phyloP scores from a whole-genome alignment of 2,888 invertebrate species.

The Andrena praecox region DNA sequence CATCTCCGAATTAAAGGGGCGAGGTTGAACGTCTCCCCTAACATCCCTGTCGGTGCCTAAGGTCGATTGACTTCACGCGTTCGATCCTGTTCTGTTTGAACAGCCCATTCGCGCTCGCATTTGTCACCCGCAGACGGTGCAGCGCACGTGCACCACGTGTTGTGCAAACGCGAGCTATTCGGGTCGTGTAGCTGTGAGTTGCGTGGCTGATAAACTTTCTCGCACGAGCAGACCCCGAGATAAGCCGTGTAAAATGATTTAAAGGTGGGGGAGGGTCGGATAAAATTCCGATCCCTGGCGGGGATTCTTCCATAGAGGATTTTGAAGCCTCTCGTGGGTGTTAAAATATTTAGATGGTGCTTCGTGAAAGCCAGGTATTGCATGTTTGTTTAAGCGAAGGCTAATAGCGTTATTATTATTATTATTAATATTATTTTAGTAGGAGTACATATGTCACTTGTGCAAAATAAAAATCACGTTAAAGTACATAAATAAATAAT shows the following conservation, averaged over 20 bases:
- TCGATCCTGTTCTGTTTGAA: conserved; percentile 40
- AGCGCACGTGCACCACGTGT: conserved; percentile 56
- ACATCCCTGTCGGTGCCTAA: not conserved
- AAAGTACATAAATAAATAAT: no score
- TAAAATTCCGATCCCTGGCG: not conserved
- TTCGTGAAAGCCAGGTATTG: no score
- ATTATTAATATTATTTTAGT: no score
- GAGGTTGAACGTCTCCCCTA: not conserved
- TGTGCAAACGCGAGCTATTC: conserved; percentile 52
- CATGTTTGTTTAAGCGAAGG: no score
- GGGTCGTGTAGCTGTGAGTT: conserved; percentile 44
- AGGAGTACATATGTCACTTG: no score
- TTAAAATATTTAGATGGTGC: no score
- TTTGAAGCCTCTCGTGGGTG: no score
- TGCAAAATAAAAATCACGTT: no score
- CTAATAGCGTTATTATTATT: no score
- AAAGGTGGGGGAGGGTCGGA: not conserved
- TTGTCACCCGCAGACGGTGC: conserved; percentile 52
- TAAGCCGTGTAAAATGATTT: conserved; percentile 30
- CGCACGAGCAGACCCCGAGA: not conserved
- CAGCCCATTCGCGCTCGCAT: conserved; percentile 55
- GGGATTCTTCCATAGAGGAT: not conserved
- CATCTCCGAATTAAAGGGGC: not conserved
- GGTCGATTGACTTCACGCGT: conserved; percentile 33
- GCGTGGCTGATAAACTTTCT: conserved; percentile 57